phyloP scores from a whole-genome alignment of 2,113 vertebrate species.

The Dermatemys mawii region DNA sequence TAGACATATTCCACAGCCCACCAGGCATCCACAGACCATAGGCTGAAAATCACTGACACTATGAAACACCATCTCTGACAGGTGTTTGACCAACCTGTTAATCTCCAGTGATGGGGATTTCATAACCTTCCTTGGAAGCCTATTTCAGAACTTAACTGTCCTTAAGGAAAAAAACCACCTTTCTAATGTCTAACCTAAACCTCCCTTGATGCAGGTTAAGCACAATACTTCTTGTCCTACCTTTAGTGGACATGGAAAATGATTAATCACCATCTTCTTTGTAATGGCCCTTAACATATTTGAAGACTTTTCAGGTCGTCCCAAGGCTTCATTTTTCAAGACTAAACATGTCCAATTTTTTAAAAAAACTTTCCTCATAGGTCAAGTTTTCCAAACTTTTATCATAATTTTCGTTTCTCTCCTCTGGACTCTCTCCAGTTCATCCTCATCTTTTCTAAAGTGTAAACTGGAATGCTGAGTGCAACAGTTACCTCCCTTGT shows the following conservation, averaged over 20 bases:
- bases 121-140: too few relatives aligned
- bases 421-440: neutral
- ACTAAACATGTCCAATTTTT: too few relatives aligned
- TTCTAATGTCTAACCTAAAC: neutral
- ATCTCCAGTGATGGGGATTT: neutral
- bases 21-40: too few relatives aligned
- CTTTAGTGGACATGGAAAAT: neutral
- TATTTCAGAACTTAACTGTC: neutral
- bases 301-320: neutral
- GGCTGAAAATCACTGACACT: too few relatives aligned
- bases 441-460: neutral
- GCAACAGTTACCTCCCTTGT: neutral
- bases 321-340: too few relatives aligned
- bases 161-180: neutral
- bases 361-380: neutral
- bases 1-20: too few relatives aligned
- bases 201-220: neutral
- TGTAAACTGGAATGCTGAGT: neutral
- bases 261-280: too few relatives aligned
- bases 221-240: neutral
- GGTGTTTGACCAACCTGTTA: neutral
- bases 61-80: neutral
- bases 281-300: too few relatives aligned
- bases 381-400: neutral
- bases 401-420: neutral